Evolutionary conservation across 2,113 vertebrate genomes (phyloP).

Genomic region (Centropristis striata): DNA sequence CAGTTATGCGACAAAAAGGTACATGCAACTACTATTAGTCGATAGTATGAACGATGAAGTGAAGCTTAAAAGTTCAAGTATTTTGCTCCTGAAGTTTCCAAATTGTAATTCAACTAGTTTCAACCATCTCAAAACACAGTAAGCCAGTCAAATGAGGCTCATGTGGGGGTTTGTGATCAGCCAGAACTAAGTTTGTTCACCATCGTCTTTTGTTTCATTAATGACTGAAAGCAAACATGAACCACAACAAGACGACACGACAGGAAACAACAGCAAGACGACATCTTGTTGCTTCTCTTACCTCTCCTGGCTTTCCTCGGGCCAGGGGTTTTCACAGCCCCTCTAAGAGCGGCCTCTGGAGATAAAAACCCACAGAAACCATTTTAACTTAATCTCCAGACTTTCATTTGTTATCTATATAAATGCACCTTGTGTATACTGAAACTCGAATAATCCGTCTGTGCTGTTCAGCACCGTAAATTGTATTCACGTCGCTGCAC

Average conservation of each 20-base stretch:
- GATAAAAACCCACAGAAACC: constrained; percentile 43
- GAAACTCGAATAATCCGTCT: too few species aligned
- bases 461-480: too few species aligned
- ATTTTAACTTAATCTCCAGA: neutral
- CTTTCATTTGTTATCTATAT: neutral
- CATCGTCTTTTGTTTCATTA: neutral
- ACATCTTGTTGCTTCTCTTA: constrained; percentile 25
- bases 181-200: neutral
- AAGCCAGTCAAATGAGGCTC: too few species aligned
- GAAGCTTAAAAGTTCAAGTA: neutral
- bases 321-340: constrained; percentile 31
- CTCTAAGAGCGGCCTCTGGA: constrained; percentile 61
- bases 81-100: neutral
- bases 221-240: neutral
- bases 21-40: neutral
- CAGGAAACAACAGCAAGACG: neutral
- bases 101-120: neutral
- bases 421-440: neutral
- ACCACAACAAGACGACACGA: constrained; percentile 1
- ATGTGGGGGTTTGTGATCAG: neutral
- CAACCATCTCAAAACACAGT: neutral
- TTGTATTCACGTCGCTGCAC: too few species aligned
- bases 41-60: neutral
- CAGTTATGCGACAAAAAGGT: neutral
- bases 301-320: constrained; percentile 49